These are phyloP conservation scores for Piscicola geometra DNA, from an alignment of 2,888 invertebrate genomes.

Conservation along the genomic window DNA sequence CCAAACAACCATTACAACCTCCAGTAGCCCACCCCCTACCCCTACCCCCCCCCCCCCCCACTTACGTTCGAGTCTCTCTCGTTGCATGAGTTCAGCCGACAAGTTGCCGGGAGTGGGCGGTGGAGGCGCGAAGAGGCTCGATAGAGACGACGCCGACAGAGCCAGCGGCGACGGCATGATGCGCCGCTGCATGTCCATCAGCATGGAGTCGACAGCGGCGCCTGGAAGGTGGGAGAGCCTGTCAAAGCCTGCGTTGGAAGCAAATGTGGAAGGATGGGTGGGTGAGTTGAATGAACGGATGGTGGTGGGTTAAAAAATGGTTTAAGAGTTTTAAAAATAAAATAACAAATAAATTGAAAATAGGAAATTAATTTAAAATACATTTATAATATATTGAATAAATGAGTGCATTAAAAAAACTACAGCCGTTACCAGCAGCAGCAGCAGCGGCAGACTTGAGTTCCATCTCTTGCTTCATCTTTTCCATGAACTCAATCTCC, in stretches of 20 bases:
- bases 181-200: constrained; percentile 77
- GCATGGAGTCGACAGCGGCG: constrained; percentile 59
- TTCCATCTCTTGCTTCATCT: constrained; percentile 78
- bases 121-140: constrained; percentile 51
- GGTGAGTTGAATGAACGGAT: background rate
- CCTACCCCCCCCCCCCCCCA: too few relatives aligned
- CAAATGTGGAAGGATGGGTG: background rate
- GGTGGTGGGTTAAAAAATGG: too few relatives aligned
- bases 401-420: background rate
- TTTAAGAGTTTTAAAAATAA: too few relatives aligned
- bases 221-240: constrained; percentile 48
- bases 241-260: constrained; percentile 46
- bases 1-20: too few relatives aligned
- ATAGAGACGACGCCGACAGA: constrained; percentile 37
- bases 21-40: too few relatives aligned
- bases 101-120: constrained; percentile 60
- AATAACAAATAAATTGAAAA: too few relatives aligned
- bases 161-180: constrained; percentile 43
- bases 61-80: constrained; percentile 73
- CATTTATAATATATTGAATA: background rate
- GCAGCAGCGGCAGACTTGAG: constrained; percentile 58
- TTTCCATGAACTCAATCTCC: constrained; percentile 70
- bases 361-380: too few relatives aligned
- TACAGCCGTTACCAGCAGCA: background rate
- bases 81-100: constrained; percentile 67